Conservation (phyloP, 1,140 invertebrate species). For the Drosophila ficusphila region DNA sequence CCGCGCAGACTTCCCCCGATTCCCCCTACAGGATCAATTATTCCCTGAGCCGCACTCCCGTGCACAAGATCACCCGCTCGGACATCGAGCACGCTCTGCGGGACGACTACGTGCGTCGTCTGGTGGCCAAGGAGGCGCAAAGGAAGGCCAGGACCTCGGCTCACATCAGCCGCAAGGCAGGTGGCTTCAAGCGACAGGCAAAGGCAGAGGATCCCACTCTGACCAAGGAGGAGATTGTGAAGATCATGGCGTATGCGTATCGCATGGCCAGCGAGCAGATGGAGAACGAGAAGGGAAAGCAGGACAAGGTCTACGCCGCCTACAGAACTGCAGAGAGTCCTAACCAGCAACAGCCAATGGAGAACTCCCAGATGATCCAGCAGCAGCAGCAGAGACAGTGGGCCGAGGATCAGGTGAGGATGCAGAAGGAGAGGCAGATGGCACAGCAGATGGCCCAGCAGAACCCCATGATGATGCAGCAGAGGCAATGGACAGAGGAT, state of each 20-base stretch:
- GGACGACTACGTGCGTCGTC: slow-evolving; percentile 65
- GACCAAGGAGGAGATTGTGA: slow-evolving; percentile 70
- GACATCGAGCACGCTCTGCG: slow-evolving; percentile 72
- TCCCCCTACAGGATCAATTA: slow-evolving; percentile 48
- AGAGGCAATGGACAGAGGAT: slow-evolving; percentile 20
- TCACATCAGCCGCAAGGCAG: neutral
- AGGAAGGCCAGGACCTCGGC: slow-evolving; percentile 18
- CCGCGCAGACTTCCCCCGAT: neutral
- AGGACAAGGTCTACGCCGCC: slow-evolving; percentile 53
- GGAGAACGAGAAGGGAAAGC: slow-evolving; percentile 7
- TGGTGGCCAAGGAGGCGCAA: slow-evolving; percentile 63
- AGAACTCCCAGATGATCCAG: neutral
- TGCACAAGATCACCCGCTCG: slow-evolving; percentile 70
- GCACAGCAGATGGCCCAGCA: slow-evolving; percentile 10
- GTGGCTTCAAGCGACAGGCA: slow-evolving; percentile 59
- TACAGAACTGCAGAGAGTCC: slow-evolving; percentile 6
- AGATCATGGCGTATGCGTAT: slow-evolving; percentile 76
- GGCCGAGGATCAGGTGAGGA: slow-evolving; percentile 19
- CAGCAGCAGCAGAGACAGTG: slow-evolving; percentile 14
- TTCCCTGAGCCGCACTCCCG: slow-evolving; percentile 62
- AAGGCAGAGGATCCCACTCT: slow-evolving; percentile 9
- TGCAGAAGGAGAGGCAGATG: neutral
- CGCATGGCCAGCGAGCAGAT: slow-evolving; percentile 63
- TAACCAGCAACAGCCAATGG: neutral
- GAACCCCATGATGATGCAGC: slow-evolving; percentile 1